Evolutionary conservation across 1,140 invertebrate species (phyloP).

Genomic region (Zaprionus nigranus): DNA sequence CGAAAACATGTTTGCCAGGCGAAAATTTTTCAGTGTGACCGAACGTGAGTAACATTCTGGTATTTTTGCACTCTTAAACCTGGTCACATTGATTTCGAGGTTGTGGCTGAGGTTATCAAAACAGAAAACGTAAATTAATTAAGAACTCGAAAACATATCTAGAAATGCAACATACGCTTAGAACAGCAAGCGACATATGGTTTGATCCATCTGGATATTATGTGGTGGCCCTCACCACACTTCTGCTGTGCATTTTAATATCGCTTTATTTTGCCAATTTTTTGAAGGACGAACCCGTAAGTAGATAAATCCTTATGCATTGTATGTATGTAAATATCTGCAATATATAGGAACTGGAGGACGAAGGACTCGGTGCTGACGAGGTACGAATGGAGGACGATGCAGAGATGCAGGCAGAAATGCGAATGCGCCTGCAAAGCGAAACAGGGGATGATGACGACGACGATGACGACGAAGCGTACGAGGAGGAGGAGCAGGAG

Average conservation of each 20-base stretch:
- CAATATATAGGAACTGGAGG: constrained; percentile 54
- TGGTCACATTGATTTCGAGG: constrained; percentile 11
- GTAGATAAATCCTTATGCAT: constrained; percentile 21
- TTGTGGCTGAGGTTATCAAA: constrained; percentile 19
- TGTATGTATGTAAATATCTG: not conserved
- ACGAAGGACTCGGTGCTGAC: constrained; percentile 68
- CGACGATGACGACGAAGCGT: constrained; percentile 58
- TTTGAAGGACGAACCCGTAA: constrained; percentile 71
- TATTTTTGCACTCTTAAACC: not conserved
- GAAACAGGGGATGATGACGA: constrained; percentile 50
- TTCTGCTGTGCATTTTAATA: constrained; percentile 69
- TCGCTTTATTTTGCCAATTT: constrained; percentile 74
- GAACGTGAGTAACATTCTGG: not conserved
- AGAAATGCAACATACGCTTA: constrained; percentile 38
- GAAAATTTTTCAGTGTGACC: not conserved
- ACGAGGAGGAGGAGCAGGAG: constrained; percentile 51
- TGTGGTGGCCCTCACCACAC: constrained; percentile 61
- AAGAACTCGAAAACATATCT: constrained; percentile 2
- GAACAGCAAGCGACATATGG: constrained; percentile 39
- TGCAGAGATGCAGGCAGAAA: constrained; percentile 27
- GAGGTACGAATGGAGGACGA: constrained; percentile 53
- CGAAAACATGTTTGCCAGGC: not conserved
- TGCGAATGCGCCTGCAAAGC: constrained; percentile 30
- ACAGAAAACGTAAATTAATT: constrained; percentile 35
- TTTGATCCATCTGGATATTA: constrained; percentile 66